These are phyloP conservation scores for Fistularia tabacaria DNA, from an alignment of 2,797 vertebrate species.

Conservation along the genomic window DNA sequence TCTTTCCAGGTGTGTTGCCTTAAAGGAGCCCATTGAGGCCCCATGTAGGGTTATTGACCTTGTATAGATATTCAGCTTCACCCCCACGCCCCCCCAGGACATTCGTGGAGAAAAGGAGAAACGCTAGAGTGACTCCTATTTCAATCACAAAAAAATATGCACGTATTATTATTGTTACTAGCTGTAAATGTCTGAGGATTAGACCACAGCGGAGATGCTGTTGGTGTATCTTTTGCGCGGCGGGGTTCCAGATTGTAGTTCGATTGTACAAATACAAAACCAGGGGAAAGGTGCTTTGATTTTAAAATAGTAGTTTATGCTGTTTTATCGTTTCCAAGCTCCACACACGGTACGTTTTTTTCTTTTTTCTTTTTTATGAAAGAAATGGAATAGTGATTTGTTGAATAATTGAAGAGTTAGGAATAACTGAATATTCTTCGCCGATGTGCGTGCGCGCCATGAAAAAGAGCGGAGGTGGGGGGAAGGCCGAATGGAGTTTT, in stretches of 20 bases:
- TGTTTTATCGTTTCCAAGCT: conserved; percentile 76
- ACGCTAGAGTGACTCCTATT: conserved; percentile 48
- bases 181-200: conserved; percentile 44
- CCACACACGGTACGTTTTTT: conserved; percentile 66
- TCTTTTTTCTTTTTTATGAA: conserved; percentile 60
- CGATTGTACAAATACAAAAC: conserved; percentile 70
- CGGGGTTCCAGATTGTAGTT: conserved; percentile 57
- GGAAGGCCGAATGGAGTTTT: conserved; percentile 6
- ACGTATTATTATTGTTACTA: conserved; percentile 52
- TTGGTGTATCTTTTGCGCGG: conserved; percentile 37
- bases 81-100: conserved; percentile 16
- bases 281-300: conserved; percentile 74
- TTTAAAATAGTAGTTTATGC: conserved; percentile 75
- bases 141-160: conserved; percentile 50
- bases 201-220: conserved; percentile 46
- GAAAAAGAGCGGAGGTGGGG: conserved; percentile 68
- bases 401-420: conserved; percentile 74
- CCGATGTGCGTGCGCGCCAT: conserved; percentile 42
- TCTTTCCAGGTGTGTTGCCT: conserved; percentile 24
- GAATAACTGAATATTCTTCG: conserved; percentile 71
- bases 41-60: conserved; percentile 5
- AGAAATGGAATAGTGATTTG: conserved; percentile 69
- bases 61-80: conserved; percentile 8
- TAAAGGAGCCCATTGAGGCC: conserved; percentile 39
- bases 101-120: conserved; percentile 33